Percentiles rank a stretch among this genome's conserved stretches.
phyloP scores from a whole-genome alignment of 2,797 vertebrate species.

The Spinibarbus caldwelli region DNA sequence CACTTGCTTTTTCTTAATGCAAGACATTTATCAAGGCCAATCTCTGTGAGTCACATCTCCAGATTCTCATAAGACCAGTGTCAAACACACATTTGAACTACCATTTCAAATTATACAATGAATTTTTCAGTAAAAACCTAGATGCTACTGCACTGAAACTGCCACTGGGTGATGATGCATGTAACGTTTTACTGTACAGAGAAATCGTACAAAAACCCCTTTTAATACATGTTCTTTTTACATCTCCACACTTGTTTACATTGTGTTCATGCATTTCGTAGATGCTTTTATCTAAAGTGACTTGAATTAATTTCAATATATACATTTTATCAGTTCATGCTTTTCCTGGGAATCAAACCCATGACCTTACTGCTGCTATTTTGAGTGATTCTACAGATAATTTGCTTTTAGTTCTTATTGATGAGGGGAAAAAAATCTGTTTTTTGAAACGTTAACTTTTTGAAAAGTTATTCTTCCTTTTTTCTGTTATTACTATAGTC shows the following conservation, averaged over 20 bases:
- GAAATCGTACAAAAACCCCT: background rate
- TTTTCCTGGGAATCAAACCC: background rate
- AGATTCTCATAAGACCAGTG: conserved; percentile 12
- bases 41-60: conserved; percentile 1
- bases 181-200: background rate
- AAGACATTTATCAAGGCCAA: conserved; percentile 7
- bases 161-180: background rate
- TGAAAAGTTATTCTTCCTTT: background rate
- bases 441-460: background rate
- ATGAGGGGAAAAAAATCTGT: background rate
- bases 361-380: background rate
- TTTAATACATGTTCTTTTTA: background rate
- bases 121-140: background rate
- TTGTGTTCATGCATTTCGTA: background rate
- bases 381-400: background rate
- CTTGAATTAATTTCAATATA: background rate
- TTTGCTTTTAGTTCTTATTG: background rate
- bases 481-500: background rate
- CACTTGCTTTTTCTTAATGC: background rate
- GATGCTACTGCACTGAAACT: background rate
- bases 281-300: background rate
- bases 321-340: background rate
- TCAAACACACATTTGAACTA: conserved; percentile 3
- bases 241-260: background rate
- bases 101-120: background rate